Conservation (phyloP, 2,113 vertebrate genomes). For the Pipra filicauda region DNA sequence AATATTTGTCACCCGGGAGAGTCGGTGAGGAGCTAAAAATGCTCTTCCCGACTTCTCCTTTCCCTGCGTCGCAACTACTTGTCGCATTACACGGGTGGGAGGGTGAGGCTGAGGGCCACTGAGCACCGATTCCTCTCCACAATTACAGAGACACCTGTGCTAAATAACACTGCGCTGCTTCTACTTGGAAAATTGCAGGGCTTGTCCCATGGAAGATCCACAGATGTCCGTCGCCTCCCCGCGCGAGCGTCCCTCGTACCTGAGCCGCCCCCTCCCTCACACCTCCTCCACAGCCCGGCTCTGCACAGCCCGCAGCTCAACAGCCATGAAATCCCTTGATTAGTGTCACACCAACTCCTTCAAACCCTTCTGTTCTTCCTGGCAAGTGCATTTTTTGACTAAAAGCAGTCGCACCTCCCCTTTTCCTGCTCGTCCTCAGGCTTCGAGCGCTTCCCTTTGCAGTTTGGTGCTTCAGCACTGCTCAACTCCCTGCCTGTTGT, state of each 20-base stretch:
- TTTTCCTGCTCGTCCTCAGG: background rate
- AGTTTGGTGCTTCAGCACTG: background rate
- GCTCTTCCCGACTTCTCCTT: conserved; percentile 22
- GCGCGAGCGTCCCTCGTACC: background rate
- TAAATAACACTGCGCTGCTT: conserved; percentile 47
- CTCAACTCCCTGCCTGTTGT: conserved; percentile 35
- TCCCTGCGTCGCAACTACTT: background rate
- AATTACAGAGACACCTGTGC: conserved; percentile 67
- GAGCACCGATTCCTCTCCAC: conserved; percentile 59
- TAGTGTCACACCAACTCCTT: background rate
- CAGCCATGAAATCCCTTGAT: background rate
- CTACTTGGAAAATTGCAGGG: conserved; percentile 61
- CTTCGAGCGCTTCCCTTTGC: background rate
- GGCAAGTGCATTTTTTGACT: background rate
- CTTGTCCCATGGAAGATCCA: background rate
- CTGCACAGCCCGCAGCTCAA: background rate
- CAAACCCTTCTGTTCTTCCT: background rate
- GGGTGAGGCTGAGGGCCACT: conserved; percentile 57
- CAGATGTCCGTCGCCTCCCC: conserved; percentile 12
- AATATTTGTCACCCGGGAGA: conserved; percentile 34
- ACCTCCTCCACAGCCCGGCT: background rate
- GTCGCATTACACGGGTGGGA: conserved; percentile 37
- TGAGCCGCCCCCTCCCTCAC: background rate
- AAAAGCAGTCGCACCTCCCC: background rate
- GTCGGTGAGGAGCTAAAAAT: conserved; percentile 16